Conservation (phyloP, 2,888 invertebrate genomes). For the Lasioglossum pauxillum region DNA sequence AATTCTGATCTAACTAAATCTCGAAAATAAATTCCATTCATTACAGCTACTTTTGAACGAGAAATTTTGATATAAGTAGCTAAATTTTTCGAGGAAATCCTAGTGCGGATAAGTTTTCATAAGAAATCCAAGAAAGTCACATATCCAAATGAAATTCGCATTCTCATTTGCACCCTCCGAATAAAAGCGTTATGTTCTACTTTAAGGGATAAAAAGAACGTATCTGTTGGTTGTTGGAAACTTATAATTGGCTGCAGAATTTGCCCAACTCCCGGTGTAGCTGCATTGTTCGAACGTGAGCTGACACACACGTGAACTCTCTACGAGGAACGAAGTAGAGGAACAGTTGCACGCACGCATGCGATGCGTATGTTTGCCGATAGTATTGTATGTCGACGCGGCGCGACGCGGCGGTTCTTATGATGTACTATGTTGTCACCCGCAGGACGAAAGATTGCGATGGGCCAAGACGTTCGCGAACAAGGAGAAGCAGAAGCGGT, state of each 20-base stretch:
- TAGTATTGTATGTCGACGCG: conserved; percentile 3
- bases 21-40: no score
- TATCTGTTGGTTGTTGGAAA: neutral
- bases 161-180: neutral
- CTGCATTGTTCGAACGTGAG: conserved; percentile 1
- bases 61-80: neutral
- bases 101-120: no score
- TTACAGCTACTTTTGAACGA: neutral
- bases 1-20: no score
- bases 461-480: conserved; percentile 69
- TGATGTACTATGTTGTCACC: conserved; percentile 30
- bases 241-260: neutral
- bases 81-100: no score
- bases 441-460: conserved; percentile 75
- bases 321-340: neutral
- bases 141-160: neutral
- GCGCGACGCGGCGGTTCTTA: neutral
- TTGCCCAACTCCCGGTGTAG: neutral
- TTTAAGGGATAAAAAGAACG: neutral
- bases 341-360: conserved; percentile 2
- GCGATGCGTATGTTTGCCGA: neutral
- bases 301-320: neutral
- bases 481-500: conserved; percentile 69
- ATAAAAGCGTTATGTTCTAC: neutral
- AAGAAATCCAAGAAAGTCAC: neutral